Evolutionary conservation across 2,113 vertebrate species (phyloP), one percentile per base, ranked within the genome.

Genomic region (Alaudala cheleensis): DNA sequence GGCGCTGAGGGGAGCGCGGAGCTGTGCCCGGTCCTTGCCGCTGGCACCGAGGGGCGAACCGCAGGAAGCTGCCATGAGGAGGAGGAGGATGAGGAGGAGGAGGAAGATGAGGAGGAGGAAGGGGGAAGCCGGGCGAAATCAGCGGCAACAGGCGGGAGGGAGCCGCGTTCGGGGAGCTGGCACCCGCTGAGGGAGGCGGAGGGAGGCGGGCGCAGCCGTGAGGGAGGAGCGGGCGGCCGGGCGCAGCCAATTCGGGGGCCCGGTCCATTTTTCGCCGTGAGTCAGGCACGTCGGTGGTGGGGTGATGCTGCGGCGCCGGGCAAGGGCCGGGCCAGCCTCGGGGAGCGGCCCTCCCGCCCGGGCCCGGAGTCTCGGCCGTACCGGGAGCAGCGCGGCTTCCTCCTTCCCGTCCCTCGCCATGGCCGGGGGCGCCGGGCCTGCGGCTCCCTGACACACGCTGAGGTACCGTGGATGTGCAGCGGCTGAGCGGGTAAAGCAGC

Each of bases 191-290:
- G 22, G 42, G 20, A 56, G 6, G 65, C 12, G 40, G 3, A 17
- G 45, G 34, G 22, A 88, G 93, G 93, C 88, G 88, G 95, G 85
- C 56, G 54, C 81, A 54, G 73, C 58, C 26, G 45, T 7, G 73
- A 61, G 79, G 87, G 87, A 86, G 93, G 91, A 60, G 91, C 85
- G 86, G 78, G 82, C 40, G 44, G 81, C 37, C 47, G 77, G 53
- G 64, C n/a, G 54, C 93, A 81, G 88, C 95, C 91, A 84, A 88
- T 88, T 79, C 86, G 65, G 70, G 50, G 69, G 50, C 19, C 88
- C 31, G 90, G 90, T 89, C 94, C 95, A 84, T 96, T 83, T 93
- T 88, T 95, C 77, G 84, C 67, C 47, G 90, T 76, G 92, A 93
- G 87, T 72, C 90, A 73, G 72, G 90, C 94, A 94, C 92, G 92